Percentiles rank a stretch among this genome's conserved stretches.
phyloP scores from a whole-genome alignment of 2,888 invertebrate species.

The Agelastica alni region DNA sequence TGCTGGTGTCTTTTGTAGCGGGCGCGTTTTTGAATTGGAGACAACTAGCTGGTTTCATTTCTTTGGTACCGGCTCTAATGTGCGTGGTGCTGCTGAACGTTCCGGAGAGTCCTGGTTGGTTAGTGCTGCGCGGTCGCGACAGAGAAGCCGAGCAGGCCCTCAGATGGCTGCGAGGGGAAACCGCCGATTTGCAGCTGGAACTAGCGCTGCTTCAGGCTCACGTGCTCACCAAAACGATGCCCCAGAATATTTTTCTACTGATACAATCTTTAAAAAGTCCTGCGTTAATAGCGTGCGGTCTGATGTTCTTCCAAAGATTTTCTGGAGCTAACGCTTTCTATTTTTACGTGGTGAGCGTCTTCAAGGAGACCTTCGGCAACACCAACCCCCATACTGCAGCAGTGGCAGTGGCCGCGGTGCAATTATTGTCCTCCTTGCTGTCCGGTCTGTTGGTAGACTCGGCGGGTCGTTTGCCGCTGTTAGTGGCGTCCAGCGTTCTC shows the following conservation, averaged over 20 bases:
- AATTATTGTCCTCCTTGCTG: conserved; percentile 80
- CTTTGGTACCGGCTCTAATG: conserved; percentile 76
- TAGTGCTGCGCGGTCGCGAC: conserved; percentile 76
- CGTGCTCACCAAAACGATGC: conserved; percentile 58
- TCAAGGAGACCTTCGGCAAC: conserved; percentile 79
- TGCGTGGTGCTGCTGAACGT: conserved; percentile 77
- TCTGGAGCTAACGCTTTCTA: conserved; percentile 84
- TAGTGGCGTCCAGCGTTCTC: conserved; percentile 81
- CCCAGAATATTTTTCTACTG: conserved; percentile 43
- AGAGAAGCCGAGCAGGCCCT: conserved; percentile 76
- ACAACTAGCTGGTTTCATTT: conserved; percentile 79
- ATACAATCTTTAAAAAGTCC: conserved; percentile 66
- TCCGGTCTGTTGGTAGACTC: conserved; percentile 84
- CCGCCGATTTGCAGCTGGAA: conserved; percentile 77
- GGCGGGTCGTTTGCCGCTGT: conserved; percentile 80
- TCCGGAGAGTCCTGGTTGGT: conserved; percentile 88
- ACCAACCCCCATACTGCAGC: conserved; percentile 85
- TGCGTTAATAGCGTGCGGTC: conserved; percentile 78
- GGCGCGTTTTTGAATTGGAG: conserved; percentile 86
- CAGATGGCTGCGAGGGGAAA: conserved; percentile 77
- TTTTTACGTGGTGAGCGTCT: conserved; percentile 85
- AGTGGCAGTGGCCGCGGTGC: conserved; percentile 83
- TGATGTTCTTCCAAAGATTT: conserved; percentile 89
- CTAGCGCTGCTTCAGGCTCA: conserved; percentile 72
- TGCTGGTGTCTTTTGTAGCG: conserved; percentile 80